A percentile compares a stretch with the other conserved stretches of the same genome.
Evolutionary conservation across 2,888 invertebrate genomes (phyloP).

Genomic region (Galeopsomyia nigrocyanea): DNA sequence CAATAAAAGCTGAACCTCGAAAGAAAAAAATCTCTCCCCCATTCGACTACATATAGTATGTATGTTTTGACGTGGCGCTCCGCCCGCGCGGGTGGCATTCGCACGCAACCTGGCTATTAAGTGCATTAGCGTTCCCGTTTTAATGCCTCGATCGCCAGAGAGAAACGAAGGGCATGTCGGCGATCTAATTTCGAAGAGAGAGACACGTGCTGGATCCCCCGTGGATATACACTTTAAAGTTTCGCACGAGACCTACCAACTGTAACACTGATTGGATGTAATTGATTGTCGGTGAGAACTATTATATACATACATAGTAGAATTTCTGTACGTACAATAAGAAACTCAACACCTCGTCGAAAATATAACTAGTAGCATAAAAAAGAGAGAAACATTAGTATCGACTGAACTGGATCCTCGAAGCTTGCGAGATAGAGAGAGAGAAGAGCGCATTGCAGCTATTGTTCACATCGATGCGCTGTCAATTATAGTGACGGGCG

Average conservation of each 20-base stretch:
- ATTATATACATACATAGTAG: too few species aligned
- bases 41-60: too few species aligned
- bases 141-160: constrained; percentile 50
- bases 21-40: background rate
- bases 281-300: too few species aligned
- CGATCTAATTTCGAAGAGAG: constrained; percentile 38
- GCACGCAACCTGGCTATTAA: constrained; percentile 66
- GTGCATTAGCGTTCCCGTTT: constrained; percentile 63
- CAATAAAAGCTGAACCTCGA: too few species aligned
- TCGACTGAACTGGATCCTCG: constrained; percentile 45
- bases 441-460: background rate
- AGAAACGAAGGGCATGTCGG: background rate
- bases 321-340: too few species aligned
- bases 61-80: constrained; percentile 63
- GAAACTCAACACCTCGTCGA: too few species aligned
- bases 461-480: constrained; percentile 49
- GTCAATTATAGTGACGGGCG: constrained; percentile 47
- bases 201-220: constrained; percentile 30
- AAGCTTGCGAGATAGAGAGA: background rate
- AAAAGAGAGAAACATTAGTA: background rate
- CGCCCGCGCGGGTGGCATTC: constrained; percentile 59
- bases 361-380: too few species aligned
- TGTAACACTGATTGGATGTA: background rate
- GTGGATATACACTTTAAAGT: constrained; percentile 39
- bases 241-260: constrained; percentile 20